These are phyloP conservation scores for Onychomys torridus DNA, from an alignment of 2,797 vertebrate genomes.

Conservation along the genomic window DNA sequence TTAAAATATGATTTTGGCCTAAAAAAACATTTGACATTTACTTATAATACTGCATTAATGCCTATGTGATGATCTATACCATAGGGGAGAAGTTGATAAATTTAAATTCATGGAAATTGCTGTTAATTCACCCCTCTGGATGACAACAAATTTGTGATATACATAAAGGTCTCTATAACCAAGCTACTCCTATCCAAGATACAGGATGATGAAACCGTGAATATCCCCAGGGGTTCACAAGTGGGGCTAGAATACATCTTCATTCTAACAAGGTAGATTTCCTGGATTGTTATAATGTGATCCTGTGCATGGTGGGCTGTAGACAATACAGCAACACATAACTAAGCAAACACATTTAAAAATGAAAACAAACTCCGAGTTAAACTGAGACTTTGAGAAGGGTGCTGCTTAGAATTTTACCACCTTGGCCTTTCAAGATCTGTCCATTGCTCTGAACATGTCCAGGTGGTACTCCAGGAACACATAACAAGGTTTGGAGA, in stretches of 20 bases:
- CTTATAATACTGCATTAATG: constrained; percentile 1
- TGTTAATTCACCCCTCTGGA: neutral
- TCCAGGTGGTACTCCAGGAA: fast-evolving
- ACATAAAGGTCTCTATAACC: neutral
- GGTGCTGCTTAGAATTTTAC: neutral
- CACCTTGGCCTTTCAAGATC: neutral
- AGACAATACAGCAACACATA: neutral
- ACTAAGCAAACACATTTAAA: neutral
- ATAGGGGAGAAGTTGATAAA: neutral
- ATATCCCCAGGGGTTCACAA: neutral
- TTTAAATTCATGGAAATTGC: constrained; percentile 57
- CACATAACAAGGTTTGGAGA: neutral
- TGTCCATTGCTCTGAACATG: constrained; percentile 6
- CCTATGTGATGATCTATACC: constrained; percentile 9
- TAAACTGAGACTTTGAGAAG: neutral
- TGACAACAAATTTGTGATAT: neutral
- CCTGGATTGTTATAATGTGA: neutral
- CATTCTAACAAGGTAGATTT: constrained; percentile 38
- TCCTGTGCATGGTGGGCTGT: neutral
- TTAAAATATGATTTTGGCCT: constrained; percentile 11
- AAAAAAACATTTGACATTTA: constrained; percentile 48
- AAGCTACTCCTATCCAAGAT: neutral
- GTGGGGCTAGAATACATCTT: neutral
- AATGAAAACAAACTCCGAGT: neutral
- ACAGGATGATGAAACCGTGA: neutral